phyloP scores from a whole-genome alignment of 2,113 vertebrate species.

The Xiphophorus maculatus region DNA sequence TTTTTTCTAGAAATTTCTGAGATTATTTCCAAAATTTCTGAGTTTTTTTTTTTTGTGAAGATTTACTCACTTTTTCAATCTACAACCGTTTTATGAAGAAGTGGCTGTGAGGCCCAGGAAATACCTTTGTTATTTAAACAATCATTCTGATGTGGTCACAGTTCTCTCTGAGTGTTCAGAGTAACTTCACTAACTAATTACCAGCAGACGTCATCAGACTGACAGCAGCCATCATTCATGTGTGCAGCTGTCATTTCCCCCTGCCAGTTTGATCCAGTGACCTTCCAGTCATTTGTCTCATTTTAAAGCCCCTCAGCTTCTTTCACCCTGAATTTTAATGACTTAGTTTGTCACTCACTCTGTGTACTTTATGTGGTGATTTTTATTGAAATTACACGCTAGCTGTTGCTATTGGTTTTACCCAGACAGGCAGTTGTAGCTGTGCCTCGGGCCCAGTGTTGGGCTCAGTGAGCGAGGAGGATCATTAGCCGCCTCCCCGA shows the following conservation, averaged over 20 bases:
- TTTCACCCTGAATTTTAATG: constrained; percentile 31
- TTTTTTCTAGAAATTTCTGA: too few relatives aligned
- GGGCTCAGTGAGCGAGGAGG: constrained; percentile 34
- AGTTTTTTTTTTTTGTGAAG: too few relatives aligned
- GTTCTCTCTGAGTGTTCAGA: neutral
- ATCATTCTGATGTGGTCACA: neutral
- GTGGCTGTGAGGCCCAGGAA: neutral
- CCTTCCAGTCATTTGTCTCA: constrained; percentile 17
- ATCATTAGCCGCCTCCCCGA: constrained; percentile 43
- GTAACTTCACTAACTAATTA: neutral
- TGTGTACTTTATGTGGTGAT: neutral
- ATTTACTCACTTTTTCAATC: too few relatives aligned
- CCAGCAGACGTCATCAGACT: neutral
- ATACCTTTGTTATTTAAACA: neutral
- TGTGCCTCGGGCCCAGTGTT: constrained; percentile 27
- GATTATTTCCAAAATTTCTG: too few relatives aligned
- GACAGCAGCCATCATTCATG: constrained; percentile 10
- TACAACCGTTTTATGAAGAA: too few relatives aligned
- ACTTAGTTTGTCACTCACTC: neutral
- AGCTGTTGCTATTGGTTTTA: constrained; percentile 1
- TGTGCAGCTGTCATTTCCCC: neutral
- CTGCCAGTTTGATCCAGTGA: constrained; percentile 18
- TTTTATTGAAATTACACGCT: constrained; percentile 17
- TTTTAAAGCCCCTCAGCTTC: constrained; percentile 9
- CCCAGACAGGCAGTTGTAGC: constrained; percentile 13